phyloP scores from a whole-genome alignment of 2,888 invertebrate genomes.

The Caenorhabditis afra region DNA sequence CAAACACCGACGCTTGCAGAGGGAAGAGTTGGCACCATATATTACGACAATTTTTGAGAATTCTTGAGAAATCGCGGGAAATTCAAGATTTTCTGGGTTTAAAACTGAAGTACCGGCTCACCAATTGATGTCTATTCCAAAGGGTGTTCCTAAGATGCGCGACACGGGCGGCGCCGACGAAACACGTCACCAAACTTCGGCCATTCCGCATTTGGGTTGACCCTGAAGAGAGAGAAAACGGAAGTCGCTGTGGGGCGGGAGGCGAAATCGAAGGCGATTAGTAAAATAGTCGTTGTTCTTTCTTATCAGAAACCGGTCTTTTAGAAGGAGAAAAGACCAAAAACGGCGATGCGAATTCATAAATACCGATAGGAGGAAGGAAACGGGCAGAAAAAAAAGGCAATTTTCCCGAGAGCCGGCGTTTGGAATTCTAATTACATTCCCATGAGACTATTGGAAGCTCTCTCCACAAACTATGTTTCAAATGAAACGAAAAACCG shows the following conservation, averaged over 20 bases:
- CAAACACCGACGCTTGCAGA: background rate
- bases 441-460: slow-evolving; percentile 9
- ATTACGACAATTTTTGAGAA: slow-evolving; percentile 8
- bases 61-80: no score
- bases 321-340: slow-evolving; percentile 24
- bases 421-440: slow-evolving; percentile 41
- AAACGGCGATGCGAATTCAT: slow-evolving; percentile 7
- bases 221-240: slow-evolving; percentile 8
- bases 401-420: slow-evolving; percentile 5
- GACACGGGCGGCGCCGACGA: slow-evolving; percentile 18
- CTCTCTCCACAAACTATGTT: background rate
- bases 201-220: slow-evolving; percentile 56
- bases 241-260: slow-evolving; percentile 18
- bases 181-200: slow-evolving; percentile 33
- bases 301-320: slow-evolving; percentile 40
- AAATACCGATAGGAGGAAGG: slow-evolving; percentile 2
- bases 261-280: slow-evolving; percentile 3
- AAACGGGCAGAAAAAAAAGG: slow-evolving; percentile 1
- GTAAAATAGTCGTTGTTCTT: slow-evolving; percentile 33
- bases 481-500: slow-evolving; percentile 39
- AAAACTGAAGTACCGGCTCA: no score
- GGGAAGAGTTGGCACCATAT: background rate
- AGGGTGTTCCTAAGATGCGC: slow-evolving; percentile 44
- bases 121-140: slow-evolving; percentile 47
- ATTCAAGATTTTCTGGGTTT: background rate